Evolutionary conservation across 2,888 invertebrate genomes (phyloP).

Genomic region (Megaustenia siamemsis): DNA sequence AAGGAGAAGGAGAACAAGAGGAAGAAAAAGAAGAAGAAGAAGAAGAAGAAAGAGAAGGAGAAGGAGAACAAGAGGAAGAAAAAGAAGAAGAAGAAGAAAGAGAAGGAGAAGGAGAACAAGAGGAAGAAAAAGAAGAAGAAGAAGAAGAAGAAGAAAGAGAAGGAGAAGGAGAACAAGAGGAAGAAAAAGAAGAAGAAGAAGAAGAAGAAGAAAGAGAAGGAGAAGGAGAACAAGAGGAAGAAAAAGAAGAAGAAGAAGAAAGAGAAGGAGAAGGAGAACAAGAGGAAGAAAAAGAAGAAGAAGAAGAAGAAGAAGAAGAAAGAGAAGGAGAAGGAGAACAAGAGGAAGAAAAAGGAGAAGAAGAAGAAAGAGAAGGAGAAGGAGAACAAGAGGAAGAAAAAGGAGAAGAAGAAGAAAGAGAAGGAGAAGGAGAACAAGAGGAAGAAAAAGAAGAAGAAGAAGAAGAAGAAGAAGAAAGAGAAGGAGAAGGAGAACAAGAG

Average conservation of each 20-base stretch:
- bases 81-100: not conserved
- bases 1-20: not conserved
- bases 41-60: not conserved
- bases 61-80: not conserved
- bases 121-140: not conserved
- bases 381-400: not conserved
- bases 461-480: slow-evolving; percentile 1
- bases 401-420: not conserved
- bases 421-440: not conserved
- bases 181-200: not conserved
- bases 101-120: not conserved
- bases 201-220: not conserved
- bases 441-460: not conserved
- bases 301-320: not conserved
- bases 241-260: not conserved
- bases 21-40: not conserved
- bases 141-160: not conserved
- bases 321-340: not conserved
- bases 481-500: not conserved
- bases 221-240: not conserved
- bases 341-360: not conserved
- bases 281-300: not conserved
- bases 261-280: not conserved
- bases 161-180: not conserved
- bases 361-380: not conserved